Evolutionary conservation across 2,113 vertebrate species (phyloP).

Genomic region (Saccopteryx bilineata): DNA sequence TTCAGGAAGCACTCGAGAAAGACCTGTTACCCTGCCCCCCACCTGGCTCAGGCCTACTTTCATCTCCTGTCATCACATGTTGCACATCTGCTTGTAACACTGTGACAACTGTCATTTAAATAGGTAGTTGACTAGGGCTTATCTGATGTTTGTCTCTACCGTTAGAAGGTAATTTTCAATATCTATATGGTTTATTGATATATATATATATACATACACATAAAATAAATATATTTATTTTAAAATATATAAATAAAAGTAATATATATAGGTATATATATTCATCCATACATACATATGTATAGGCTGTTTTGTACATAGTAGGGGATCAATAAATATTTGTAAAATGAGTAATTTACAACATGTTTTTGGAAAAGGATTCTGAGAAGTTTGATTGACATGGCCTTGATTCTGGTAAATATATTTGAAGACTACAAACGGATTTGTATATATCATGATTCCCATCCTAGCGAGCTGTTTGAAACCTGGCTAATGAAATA

Average conservation of each 20-base stretch:
- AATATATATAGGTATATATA: background rate
- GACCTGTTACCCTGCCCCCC: background rate
- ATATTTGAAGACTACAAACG: background rate
- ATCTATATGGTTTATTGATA: background rate
- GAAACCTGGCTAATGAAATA: conserved; percentile 33
- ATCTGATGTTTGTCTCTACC: background rate
- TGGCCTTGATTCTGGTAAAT: background rate
- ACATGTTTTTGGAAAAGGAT: background rate
- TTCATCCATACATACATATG: background rate
- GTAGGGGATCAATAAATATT: background rate
- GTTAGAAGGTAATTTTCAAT: background rate
- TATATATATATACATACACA: background rate
- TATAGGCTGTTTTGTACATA: background rate
- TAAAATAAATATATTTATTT: no score
- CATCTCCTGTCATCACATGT: background rate
- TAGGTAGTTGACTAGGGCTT: background rate
- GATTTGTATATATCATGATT: background rate
- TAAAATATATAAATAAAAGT: no score
- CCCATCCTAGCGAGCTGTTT: background rate
- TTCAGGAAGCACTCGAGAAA: background rate
- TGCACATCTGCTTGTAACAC: background rate
- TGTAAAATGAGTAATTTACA: conserved; percentile 13
- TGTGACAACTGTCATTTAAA: background rate
- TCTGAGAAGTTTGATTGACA: background rate
- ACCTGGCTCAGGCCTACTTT: background rate